Evolutionary conservation across 2,888 invertebrate genomes (phyloP).

Genomic region (Amphipoea lucens): DNA sequence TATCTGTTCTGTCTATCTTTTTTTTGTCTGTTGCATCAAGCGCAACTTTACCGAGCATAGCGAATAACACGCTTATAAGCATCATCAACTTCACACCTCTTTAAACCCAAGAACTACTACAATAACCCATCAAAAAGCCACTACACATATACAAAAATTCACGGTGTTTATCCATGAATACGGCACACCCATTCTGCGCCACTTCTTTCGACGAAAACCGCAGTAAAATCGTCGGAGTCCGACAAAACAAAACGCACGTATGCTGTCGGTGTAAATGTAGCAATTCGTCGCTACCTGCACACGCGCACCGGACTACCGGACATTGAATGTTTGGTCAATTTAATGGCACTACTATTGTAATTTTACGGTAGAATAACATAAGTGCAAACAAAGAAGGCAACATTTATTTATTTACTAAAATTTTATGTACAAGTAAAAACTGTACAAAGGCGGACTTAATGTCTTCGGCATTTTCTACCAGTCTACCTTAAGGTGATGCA

Average conservation of each 20-base stretch:
- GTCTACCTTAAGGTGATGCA: no score
- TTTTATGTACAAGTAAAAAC: no score
- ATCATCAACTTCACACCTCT: constrained; percentile 1
- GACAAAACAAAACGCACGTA: constrained; percentile 62
- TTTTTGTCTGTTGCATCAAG: no score
- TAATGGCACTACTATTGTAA: constrained; percentile 67
- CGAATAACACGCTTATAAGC: neutral
- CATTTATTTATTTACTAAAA: no score
- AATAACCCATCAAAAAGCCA: constrained; percentile 16
- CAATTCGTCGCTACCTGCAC: constrained; percentile 66
- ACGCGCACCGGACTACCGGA: constrained; percentile 54
- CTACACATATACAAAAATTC: constrained; percentile 6
- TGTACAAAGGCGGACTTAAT: no score
- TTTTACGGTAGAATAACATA: neutral
- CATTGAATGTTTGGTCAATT: constrained; percentile 79
- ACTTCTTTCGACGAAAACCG: constrained; percentile 50
- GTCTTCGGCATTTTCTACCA: no score
- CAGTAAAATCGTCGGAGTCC: constrained; percentile 51
- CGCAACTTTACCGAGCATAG: neutral
- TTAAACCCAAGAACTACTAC: neutral
- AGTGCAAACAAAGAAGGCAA: neutral
- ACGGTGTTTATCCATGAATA: constrained; percentile 36
- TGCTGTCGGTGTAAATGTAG: constrained; percentile 70
- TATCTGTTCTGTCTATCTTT: neutral
- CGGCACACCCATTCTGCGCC: constrained; percentile 27